Base-by-base conservation (phyloP, 2,888 invertebrate genomes). In the Phorcus lineatus region DNA sequence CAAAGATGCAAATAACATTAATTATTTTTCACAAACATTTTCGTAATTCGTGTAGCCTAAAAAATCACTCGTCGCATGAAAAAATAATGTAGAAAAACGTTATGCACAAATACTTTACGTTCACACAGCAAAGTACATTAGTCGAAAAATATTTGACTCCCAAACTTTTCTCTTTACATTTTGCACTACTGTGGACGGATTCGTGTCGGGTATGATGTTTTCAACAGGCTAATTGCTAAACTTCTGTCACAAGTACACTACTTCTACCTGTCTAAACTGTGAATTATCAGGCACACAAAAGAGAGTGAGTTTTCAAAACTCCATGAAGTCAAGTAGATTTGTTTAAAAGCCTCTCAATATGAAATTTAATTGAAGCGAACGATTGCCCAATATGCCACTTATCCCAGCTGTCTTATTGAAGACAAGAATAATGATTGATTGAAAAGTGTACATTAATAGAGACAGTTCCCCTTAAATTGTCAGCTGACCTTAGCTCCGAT, bases 291-390 rank as follows among this genome's bases (percentile, higher is more conserved):
- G 62, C 24, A 62, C 28, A 62, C 16, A 24, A 28, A 62, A 28
- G 24, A 62, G 62, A 28, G 22, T 24, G 62, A 28, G 28, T 62
- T 62, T 62, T 62, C 62, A 62, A 62, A 62, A 62, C 62, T 28
- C 62, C 62, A 28, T 62, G 28, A 62, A 62, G 62, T 62, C 62
- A 62, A 62, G 62, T 62, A 62, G 62, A 62, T 62, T 62, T 62
- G 62, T 62, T 62, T 62, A 28, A 62, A 62, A 62, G 62, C 62
- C 62, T 62, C 28, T 62, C 62, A 24, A 62, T 62, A 62, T 62
- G 62, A 62, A 62, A 62, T 62, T 24, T 62, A 62, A 62, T 62
- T 62, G 62, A 62, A 62, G 62, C 62, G n/a, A 16, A 62, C 62
- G 28, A 62, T 62, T 62, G 62, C 62, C 28, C 28, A 62, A 62